Percentiles rank a stretch among this genome's conserved stretches.
Evolutionary conservation across 2,113 vertebrate genomes (phyloP).

Genomic region (Cervus canadensis): DNA sequence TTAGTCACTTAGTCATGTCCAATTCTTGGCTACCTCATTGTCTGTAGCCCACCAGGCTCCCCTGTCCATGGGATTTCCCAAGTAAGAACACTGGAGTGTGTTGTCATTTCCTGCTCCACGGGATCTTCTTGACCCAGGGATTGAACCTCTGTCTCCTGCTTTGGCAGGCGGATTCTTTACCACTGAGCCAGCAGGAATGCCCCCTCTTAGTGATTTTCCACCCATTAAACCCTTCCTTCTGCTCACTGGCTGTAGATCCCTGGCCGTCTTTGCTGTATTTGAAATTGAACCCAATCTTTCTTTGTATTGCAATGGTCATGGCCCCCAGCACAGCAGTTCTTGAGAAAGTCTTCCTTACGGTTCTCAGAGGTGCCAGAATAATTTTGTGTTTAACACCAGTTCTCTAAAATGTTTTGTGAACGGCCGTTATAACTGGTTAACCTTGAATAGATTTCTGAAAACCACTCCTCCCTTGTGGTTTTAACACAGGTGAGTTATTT

Average conservation of each 20-base stretch:
- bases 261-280: neutral
- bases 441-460: neutral
- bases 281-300: neutral
- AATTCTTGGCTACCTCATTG: neutral
- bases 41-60: neutral
- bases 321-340: neutral
- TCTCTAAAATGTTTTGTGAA: neutral
- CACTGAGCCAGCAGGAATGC: neutral
- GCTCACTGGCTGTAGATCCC: neutral
- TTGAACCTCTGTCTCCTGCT: neutral
- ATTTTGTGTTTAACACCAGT: neutral
- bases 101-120: neutral
- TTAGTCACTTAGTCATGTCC: neutral
- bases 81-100: neutral
- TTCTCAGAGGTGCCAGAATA: neutral
- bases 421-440: neutral
- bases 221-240: neutral
- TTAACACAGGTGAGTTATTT: neutral
- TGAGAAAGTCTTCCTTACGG: neutral
- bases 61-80: neutral
- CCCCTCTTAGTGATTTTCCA: neutral
- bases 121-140: neutral
- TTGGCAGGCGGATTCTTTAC: neutral
- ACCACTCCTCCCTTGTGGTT: neutral
- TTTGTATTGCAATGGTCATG: neutral